phyloP scores from a whole-genome alignment of 2,888 invertebrate genomes.

The Tuta absoluta region DNA sequence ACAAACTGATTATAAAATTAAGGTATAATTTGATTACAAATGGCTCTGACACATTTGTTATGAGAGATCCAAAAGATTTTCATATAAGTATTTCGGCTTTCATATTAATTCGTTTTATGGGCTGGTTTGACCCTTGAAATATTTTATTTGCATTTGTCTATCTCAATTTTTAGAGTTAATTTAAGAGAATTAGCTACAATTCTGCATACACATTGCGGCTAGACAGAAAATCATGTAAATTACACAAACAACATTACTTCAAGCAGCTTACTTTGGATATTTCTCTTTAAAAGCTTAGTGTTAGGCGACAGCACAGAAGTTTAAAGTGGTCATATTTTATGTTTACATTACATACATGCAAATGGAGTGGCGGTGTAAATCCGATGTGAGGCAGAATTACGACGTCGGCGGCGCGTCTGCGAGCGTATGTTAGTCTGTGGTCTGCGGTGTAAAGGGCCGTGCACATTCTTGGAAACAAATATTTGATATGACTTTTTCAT shows the following conservation, averaged over 20 bases:
- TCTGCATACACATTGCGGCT: neutral
- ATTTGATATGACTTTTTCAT: too few species aligned
- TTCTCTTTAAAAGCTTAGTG: constrained; percentile 11
- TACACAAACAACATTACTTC: neutral
- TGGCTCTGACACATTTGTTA: too few species aligned
- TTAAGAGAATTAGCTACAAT: too few species aligned
- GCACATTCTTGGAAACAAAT: neutral
- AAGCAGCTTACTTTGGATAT: constrained; percentile 1
- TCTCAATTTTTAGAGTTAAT: too few species aligned
- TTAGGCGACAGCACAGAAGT: neutral
- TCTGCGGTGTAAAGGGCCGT: constrained; percentile 36
- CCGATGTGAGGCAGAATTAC: constrained; percentile 22
- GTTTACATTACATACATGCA: constrained; percentile 14
- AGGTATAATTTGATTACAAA: too few species aligned
- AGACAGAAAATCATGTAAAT: constrained; percentile 10
- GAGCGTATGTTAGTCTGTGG: constrained; percentile 30
- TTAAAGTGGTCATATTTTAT: constrained; percentile 19
- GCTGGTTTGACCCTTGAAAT: too few species aligned
- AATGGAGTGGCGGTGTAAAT: constrained; percentile 23
- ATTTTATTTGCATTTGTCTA: too few species aligned
- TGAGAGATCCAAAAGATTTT: too few species aligned
- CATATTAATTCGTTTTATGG: too few species aligned
- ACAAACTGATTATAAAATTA: too few species aligned
- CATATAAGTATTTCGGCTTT: too few species aligned
- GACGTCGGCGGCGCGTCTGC: constrained; percentile 32